Conservation (phyloP, 2,113 vertebrate species). For the Picathartes gymnocephalus region DNA sequence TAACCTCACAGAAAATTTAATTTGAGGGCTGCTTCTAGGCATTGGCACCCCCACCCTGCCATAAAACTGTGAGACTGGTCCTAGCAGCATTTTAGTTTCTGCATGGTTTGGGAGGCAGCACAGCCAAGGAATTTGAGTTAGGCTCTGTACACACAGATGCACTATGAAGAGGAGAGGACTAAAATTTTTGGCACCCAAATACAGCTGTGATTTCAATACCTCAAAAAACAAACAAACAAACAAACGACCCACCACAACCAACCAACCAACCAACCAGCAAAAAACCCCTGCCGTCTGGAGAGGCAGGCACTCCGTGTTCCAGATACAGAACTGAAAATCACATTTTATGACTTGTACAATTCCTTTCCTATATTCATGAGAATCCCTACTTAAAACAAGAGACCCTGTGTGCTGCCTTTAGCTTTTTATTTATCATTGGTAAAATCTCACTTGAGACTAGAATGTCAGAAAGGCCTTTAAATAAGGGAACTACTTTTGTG, state of each 20-base stretch:
- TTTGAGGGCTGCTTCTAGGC: neutral
- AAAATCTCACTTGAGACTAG: neutral
- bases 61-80: neutral
- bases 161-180: rapidly evolving
- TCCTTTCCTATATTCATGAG: neutral
- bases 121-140: neutral
- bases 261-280: neutral
- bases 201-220: neutral
- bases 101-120: neutral
- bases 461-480: neutral
- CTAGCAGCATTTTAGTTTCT: neutral
- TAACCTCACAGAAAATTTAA: neutral
- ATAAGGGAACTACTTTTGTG: neutral
- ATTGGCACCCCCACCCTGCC: neutral
- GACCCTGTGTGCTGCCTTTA: neutral
- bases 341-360: neutral
- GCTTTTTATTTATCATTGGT: neutral
- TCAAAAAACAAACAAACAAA: neutral
- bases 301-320: rapidly evolving
- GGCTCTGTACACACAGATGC: rapidly evolving
- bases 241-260: too few species aligned
- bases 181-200: neutral
- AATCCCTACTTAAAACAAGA: neutral
- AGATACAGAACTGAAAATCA: neutral
- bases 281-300: neutral